Evolutionary conservation across 1,140 invertebrate genomes (phyloP).

Genomic region (Drosophila mojavensis): DNA sequence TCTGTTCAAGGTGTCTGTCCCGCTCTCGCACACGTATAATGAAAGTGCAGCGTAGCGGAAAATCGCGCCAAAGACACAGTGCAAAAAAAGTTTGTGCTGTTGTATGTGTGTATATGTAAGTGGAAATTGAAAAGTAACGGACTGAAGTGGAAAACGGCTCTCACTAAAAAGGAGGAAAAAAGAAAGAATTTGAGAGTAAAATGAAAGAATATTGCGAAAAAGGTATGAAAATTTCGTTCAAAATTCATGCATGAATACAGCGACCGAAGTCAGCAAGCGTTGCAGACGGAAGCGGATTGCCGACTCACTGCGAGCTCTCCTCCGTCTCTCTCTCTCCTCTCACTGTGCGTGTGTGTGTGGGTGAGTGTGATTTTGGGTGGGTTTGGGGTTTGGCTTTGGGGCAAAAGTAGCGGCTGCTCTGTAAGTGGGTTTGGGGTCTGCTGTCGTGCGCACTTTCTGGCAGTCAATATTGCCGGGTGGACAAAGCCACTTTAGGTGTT

Average conservation of each 20-base stretch:
- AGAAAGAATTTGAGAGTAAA: constrained; percentile 27
- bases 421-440: constrained; percentile 47
- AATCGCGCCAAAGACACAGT: constrained; percentile 72
- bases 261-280: constrained; percentile 44
- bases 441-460: constrained; percentile 74
- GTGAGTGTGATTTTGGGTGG: constrained; percentile 2
- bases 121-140: constrained; percentile 81
- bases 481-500: constrained; percentile 82
- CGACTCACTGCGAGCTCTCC: constrained; percentile 15
- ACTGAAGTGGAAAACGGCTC: constrained; percentile 53
- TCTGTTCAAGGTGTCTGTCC: constrained; percentile 30
- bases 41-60: constrained; percentile 78
- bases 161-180: constrained; percentile 5
- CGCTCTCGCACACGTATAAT: constrained; percentile 59
- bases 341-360: background rate
- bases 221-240: constrained; percentile 77
- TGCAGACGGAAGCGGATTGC: constrained; percentile 42
- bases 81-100: constrained; percentile 41
- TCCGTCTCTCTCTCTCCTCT: background rate
- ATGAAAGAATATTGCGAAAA: constrained; percentile 70
- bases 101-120: constrained; percentile 42
- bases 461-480: constrained; percentile 78
- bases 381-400: background rate
- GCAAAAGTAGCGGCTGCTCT: constrained; percentile 3
- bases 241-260: constrained; percentile 79